Percentiles rank a stretch among this genome's conserved stretches.
These are phyloP conservation scores for Oreotrochilus melanogaster DNA, from an alignment of 2,113 vertebrate genomes.

Conservation along the genomic window DNA sequence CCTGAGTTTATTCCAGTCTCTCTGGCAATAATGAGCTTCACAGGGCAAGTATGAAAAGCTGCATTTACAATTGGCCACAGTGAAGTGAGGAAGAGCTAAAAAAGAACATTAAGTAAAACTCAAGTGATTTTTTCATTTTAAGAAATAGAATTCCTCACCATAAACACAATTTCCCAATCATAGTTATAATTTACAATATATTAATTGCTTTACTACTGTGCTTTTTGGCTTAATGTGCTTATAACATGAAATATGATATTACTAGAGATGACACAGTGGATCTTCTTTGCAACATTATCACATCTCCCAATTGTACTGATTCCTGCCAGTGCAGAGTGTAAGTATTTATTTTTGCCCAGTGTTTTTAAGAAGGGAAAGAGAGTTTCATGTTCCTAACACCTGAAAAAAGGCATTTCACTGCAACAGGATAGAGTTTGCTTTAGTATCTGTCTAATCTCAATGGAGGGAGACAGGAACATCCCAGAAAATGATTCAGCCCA, in stretches of 20 bases:
- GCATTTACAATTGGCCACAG: not conserved
- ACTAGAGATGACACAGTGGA: not conserved
- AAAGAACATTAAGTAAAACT: not conserved
- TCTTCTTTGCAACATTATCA: not conserved
- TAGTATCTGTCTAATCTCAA: not conserved
- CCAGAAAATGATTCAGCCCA: not conserved
- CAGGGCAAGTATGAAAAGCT: not conserved
- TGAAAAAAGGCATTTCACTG: not conserved
- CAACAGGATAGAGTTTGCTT: not conserved
- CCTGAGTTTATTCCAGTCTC: not conserved
- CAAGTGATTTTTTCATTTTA: not conserved
- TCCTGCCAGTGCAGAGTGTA: not conserved
- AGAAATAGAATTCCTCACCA: not conserved
- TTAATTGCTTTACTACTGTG: not conserved
- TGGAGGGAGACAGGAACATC: not conserved
- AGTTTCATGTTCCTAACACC: not conserved
- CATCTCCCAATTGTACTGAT: not conserved
- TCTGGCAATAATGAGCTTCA: not conserved
- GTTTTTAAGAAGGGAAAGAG: not conserved
- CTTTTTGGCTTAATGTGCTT: not conserved
- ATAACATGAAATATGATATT: not conserved
- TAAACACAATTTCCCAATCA: not conserved
- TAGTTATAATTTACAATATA: not conserved
- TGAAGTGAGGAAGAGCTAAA: not conserved
- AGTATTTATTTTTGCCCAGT: not conserved